Evolutionary conservation across 2,113 vertebrate genomes (phyloP).

Genomic region (Formicarius rufipectus): DNA sequence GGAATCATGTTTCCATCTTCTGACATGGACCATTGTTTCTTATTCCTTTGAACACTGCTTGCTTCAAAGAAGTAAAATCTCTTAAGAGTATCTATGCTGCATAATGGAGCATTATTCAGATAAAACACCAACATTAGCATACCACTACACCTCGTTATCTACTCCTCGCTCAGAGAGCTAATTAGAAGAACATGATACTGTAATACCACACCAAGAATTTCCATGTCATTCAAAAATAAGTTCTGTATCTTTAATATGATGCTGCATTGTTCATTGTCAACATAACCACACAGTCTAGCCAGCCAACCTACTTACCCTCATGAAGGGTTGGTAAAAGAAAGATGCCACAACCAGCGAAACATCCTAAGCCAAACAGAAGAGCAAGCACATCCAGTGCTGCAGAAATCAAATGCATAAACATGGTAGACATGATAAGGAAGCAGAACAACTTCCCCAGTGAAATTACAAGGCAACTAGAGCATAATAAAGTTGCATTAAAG

Average conservation of each 20-base stretch:
- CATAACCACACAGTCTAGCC: background rate
- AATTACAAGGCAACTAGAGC: background rate
- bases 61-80: background rate
- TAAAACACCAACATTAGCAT: background rate
- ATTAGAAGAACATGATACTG: background rate
- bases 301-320: background rate
- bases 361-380: background rate
- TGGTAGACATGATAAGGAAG: background rate
- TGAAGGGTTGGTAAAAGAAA: background rate
- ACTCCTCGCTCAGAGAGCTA: background rate
- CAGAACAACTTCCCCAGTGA: background rate
- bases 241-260: background rate
- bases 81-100: background rate
- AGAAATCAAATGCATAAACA: background rate
- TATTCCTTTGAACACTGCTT: background rate
- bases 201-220: background rate
- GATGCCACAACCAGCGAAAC: background rate
- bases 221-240: background rate
- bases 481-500: conserved; percentile 17
- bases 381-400: background rate
- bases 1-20: background rate
- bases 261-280: background rate
- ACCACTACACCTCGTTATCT: background rate
- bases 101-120: background rate
- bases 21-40: accelerated